phyloP scores from a whole-genome alignment of 2,797 vertebrate species.

The Holocentrus rufus region DNA sequence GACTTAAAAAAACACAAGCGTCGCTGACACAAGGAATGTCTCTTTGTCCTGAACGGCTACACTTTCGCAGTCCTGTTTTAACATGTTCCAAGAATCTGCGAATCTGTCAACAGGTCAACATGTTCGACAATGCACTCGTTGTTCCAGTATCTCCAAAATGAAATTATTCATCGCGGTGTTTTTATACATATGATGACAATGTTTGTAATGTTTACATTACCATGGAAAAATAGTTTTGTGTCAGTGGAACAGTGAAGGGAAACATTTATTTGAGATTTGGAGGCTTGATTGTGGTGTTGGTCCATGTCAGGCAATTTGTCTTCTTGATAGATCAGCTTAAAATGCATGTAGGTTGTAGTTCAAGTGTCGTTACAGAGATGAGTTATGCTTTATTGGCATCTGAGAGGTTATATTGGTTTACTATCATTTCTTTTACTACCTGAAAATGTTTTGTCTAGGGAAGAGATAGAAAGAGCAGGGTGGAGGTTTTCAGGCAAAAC shows the following conservation, averaged over 20 bases:
- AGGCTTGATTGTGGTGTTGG: slow-evolving; percentile 33
- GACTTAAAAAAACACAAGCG: slow-evolving; percentile 76
- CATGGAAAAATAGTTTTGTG: slow-evolving; percentile 46
- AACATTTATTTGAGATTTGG: slow-evolving; percentile 64
- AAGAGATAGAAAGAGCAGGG: neutral
- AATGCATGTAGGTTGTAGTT: slow-evolving; percentile 18
- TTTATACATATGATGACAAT: slow-evolving; percentile 52
- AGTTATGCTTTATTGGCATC: neutral
- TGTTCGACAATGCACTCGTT: slow-evolving; percentile 68
- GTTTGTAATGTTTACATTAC: slow-evolving; percentile 57
- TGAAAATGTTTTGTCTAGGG: too few relatives aligned
- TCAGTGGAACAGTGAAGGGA: slow-evolving; percentile 50
- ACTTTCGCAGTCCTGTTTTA: slow-evolving; percentile 76
- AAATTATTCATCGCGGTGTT: slow-evolving; percentile 65
- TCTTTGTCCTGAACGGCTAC: slow-evolving; percentile 73
- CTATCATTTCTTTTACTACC: neutral
- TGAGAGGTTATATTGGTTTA: slow-evolving; percentile 23
- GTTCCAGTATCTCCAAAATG: slow-evolving; percentile 67
- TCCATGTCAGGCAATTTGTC: slow-evolving; percentile 45
- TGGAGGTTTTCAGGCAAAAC: slow-evolving; percentile 49
- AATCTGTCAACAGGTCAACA: slow-evolving; percentile 72
- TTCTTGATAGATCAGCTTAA: slow-evolving; percentile 45
- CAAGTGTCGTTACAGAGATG: neutral
- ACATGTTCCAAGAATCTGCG: slow-evolving; percentile 79
- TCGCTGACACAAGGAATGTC: slow-evolving; percentile 80